A percentile compares a stretch with the other conserved stretches of the same genome.
Conservation (phyloP, 2,113 vertebrate genomes). For the Lates calcarifer region DNA sequence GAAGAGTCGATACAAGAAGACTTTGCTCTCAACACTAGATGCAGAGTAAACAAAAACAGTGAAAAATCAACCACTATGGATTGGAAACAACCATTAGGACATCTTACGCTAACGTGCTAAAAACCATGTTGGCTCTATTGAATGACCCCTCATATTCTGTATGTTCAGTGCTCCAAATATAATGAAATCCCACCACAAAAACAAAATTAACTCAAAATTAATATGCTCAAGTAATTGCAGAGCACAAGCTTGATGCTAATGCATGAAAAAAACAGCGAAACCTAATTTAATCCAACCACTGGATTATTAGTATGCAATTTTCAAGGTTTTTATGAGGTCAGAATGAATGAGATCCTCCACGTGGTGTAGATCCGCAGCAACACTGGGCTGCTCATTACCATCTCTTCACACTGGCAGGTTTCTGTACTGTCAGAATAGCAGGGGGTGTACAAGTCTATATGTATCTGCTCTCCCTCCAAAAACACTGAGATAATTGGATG, state of each 20-base stretch:
- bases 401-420: conserved; percentile 55
- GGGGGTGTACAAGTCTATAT: background rate
- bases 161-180: background rate
- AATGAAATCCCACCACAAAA: background rate
- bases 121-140: background rate
- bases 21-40: background rate
- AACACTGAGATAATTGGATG: conserved; percentile 45
- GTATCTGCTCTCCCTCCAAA: conserved; percentile 24
- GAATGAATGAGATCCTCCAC: conserved; percentile 35
- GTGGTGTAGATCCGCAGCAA: conserved; percentile 20
- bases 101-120: background rate
- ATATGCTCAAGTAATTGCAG: background rate
- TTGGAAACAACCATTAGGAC: conserved; percentile 5
- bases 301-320: background rate
- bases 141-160: conserved; percentile 13
- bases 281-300: background rate
- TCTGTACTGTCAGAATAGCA: conserved; percentile 34
- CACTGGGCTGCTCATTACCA: conserved; percentile 58
- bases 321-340: conserved; percentile 10
- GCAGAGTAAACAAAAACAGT: background rate
- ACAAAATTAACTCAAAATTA: background rate
- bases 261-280: background rate
- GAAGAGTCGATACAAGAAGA: conserved; percentile 11
- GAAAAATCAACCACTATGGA: background rate
- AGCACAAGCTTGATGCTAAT: background rate